Percentiles rank a stretch among this genome's conserved stretches.
Evolutionary conservation across 1,140 invertebrate species (phyloP).

Genomic region (Solen grandis): DNA sequence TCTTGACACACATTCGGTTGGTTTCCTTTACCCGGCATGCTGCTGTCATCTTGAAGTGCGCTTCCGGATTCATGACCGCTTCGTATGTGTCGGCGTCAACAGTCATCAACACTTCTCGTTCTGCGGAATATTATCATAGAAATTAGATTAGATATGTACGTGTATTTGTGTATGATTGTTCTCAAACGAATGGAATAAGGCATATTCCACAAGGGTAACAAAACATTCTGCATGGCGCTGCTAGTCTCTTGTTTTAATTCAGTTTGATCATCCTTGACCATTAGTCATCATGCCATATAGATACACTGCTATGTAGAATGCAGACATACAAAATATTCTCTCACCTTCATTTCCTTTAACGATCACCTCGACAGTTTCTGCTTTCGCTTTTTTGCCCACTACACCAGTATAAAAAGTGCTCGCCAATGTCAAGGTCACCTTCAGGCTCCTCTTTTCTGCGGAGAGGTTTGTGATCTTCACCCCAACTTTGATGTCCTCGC

Average conservation of each 20-base stretch:
- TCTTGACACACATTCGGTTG: not conserved
- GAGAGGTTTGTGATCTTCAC: conserved; percentile 56
- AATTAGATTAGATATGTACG: no score
- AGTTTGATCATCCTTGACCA: no score
- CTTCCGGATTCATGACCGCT: not conserved
- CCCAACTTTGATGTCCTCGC: conserved; percentile 51
- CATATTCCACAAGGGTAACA: no score
- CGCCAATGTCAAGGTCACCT: conserved; percentile 55
- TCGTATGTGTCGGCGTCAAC: not conserved
- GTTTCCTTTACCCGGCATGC: not conserved
- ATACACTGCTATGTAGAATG: no score
- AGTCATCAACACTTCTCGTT: not conserved
- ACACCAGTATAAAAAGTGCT: conserved; percentile 65
- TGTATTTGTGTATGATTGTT: no score
- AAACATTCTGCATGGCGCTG: no score
- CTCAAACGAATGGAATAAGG: no score
- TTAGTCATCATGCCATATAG: no score
- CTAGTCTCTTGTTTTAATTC: no score
- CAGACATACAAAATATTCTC: no score
- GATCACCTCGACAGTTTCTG: conserved; percentile 22
- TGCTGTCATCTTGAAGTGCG: not conserved
- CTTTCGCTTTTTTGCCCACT: conserved; percentile 52
- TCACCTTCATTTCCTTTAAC: conserved; percentile 51
- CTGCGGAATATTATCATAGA: no score
- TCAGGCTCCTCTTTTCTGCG: conserved; percentile 26